Evolutionary conservation across 2,797 vertebrate genomes (phyloP), one percentile per base, ranked within the genome.

Genomic region (Danio kyathit): DNA sequence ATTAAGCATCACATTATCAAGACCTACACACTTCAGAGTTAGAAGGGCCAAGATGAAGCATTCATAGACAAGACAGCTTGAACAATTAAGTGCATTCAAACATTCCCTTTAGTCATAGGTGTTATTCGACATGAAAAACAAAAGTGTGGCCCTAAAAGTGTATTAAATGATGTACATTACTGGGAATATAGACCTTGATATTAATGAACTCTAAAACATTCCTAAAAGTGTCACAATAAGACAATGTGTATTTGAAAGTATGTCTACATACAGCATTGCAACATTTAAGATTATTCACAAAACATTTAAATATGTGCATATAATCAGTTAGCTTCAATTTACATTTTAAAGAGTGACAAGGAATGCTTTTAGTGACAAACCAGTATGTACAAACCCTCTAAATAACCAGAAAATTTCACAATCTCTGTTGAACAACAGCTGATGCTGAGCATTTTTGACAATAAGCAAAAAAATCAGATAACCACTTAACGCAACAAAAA

Each of bases 1-100:
- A 54, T 77, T 46, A 78, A 81, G 74, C 56, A 82, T 85, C 69
- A 88, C 79, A 73, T 76, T 13, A 66, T 69, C 71, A 80, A 86
- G 51, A 73, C 56, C 85, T 87, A 85, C 63, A 74, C 71, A 70
- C 46, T 41, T 69, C 43, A 44, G 49, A 56, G 76, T 57, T 40
- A 56, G 63, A 19, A 10, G 21, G 57, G 76, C 41, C 21, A 66
- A 77, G 67, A 44, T 60, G 41, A 63, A 76, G 65, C 79, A 48
- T 49, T 65, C 46, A 44, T 54, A 79, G 72, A 70, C 59, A 86
- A 38, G 52, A 76, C 46, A 21, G 71, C 76, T 19, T 14, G 69
- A 76, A 43, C 67, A 63, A 56, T 1, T 21, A 38, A 80, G 48
- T 60, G 51, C 72, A 69, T 63, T 83, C 75, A 85, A 57, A 46